These are phyloP conservation scores for Microplitis deprimator DNA, from an alignment of 2,888 invertebrate genomes.

Conservation along the genomic window DNA sequence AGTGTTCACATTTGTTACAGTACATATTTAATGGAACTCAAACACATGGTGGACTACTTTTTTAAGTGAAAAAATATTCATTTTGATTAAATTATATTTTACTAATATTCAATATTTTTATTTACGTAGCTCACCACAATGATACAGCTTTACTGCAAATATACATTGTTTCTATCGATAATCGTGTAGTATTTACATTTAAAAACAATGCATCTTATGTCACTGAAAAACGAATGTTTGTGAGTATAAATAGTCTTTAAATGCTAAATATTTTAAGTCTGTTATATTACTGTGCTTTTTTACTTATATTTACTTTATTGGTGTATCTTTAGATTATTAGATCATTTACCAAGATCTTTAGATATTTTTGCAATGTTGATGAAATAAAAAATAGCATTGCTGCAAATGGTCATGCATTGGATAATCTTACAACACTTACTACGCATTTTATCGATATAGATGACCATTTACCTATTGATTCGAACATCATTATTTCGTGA, in stretches of 20 bases:
- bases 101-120: not conserved
- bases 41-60: too few relatives aligned
- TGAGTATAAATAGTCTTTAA: slow-evolving; percentile 67
- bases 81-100: too few relatives aligned
- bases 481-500: slow-evolving; percentile 74
- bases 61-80: too few relatives aligned
- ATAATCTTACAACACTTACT: slow-evolving; percentile 72
- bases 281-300: slow-evolving; percentile 68
- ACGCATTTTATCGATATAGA: slow-evolving; percentile 76
- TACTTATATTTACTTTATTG: slow-evolving; percentile 70
- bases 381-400: slow-evolving; percentile 71
- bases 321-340: slow-evolving; percentile 73
- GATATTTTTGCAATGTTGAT: slow-evolving; percentile 76
- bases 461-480: slow-evolving; percentile 71
- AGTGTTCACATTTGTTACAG: too few relatives aligned
- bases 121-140: slow-evolving; percentile 67
- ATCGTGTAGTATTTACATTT: slow-evolving; percentile 76
- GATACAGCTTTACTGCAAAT: slow-evolving; percentile 74
- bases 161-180: slow-evolving; percentile 75
- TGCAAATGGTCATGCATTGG: slow-evolving; percentile 64
- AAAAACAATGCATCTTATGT: slow-evolving; percentile 72
- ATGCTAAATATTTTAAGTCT: not conserved
- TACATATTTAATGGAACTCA: too few relatives aligned
- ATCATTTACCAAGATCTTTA: slow-evolving; percentile 73
- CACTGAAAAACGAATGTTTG: slow-evolving; percentile 69